Conservation (phyloP, 2,113 vertebrate species). For the Dicaeum eximium region DNA sequence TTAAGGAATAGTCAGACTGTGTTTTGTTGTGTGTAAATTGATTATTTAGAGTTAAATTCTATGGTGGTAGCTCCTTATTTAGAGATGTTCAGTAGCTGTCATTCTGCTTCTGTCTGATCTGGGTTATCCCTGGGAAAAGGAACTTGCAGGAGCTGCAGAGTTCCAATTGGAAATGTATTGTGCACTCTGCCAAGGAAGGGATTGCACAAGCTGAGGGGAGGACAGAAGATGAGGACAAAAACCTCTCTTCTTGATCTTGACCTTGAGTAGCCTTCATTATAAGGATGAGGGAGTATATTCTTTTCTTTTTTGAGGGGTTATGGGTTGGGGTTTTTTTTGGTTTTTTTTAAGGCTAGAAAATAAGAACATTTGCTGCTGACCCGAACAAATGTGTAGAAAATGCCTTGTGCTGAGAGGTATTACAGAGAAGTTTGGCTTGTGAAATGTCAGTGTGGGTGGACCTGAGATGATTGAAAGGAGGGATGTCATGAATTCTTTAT, state of each 20-base stretch:
- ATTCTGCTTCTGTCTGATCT: not conserved
- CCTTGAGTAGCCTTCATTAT: constrained; percentile 37
- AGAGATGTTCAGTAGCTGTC: not conserved
- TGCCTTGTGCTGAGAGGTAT: constrained; percentile 40
- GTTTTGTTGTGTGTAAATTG: not conserved
- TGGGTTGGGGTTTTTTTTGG: accelerated
- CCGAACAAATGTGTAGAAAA: constrained; percentile 68
- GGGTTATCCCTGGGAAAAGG: not conserved
- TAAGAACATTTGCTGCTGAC: constrained; percentile 65
- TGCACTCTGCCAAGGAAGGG: not conserved
- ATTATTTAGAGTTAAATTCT: not conserved
- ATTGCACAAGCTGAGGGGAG: not conserved
- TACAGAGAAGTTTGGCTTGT: constrained; percentile 34
- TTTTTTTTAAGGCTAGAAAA: constrained; percentile 25
- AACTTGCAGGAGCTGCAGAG: not conserved
- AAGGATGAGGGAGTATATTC: not conserved
- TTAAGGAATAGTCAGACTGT: not conserved
- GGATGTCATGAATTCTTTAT: constrained; percentile 58
- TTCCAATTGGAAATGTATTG: not conserved
- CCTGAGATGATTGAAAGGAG: constrained; percentile 58
- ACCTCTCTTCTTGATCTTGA: constrained; percentile 20
- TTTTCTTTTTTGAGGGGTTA: not conserved
- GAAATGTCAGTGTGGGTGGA: constrained; percentile 72
- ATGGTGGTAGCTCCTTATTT: not conserved
- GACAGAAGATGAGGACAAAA: not conserved